Percentiles rank a stretch among this genome's conserved stretches.
These are phyloP conservation scores for Penaeus vannamei DNA, from an alignment of 1,140 invertebrate species.

Conservation along the genomic window DNA sequence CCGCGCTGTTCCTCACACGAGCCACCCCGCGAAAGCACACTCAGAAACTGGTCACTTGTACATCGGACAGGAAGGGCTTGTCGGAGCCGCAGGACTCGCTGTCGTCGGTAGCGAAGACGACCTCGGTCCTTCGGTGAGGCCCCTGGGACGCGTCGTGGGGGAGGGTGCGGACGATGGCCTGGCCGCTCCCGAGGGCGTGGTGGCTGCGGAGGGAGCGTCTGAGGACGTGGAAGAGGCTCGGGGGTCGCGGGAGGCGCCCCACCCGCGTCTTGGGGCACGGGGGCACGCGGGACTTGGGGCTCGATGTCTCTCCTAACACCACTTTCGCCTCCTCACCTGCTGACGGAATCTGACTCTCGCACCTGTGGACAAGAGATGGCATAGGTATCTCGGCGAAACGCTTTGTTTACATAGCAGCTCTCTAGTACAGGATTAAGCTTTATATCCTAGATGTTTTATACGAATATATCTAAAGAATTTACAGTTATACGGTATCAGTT, in stretches of 20 bases:
- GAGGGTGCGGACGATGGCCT: neutral
- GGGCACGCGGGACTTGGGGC: too few species aligned
- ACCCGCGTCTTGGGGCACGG: neutral
- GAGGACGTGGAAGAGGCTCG: conserved; percentile 27
- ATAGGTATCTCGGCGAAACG: too few species aligned
- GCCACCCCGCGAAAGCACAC: neutral
- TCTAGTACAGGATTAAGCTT: too few species aligned
- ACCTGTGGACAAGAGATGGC: too few species aligned
- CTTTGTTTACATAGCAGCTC: too few species aligned
- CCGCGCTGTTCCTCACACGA: neutral
- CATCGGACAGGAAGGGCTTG: conserved; percentile 24
- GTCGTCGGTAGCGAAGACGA: conserved; percentile 10
- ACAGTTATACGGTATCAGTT: too few species aligned
- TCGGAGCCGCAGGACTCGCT: conserved; percentile 36
- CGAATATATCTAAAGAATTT: too few species aligned
- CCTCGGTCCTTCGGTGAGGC: neutral
- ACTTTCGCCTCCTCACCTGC: too few species aligned
- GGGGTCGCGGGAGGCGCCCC: neutral
- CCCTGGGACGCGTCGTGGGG: conserved; percentile 1
- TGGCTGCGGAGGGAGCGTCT: neutral
- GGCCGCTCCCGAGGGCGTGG: neutral
- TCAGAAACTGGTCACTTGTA: neutral
- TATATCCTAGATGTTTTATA: too few species aligned
- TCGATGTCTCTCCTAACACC: too few species aligned
- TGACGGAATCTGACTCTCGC: too few species aligned